Evolutionary conservation across 2,888 invertebrate species (phyloP).

Genomic region (Notodonta ziczac): DNA sequence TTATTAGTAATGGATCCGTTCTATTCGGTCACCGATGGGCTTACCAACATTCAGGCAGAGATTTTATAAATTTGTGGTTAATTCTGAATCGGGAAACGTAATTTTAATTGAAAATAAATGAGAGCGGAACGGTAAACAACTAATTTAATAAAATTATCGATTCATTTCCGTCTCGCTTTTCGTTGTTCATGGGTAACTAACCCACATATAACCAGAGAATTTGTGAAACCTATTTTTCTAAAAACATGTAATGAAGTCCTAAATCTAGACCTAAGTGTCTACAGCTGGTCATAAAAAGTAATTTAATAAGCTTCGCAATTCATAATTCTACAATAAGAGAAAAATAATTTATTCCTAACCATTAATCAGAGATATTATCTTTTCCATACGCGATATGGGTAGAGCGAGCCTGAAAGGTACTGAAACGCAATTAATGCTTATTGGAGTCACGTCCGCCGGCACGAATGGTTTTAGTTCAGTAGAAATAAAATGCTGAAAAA

Average conservation of each 20-base stretch:
- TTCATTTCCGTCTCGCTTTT: no score
- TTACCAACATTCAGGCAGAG: no score
- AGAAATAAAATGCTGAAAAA: conserved; percentile 16
- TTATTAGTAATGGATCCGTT: no score
- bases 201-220: background rate
- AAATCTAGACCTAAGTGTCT: background rate
- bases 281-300: background rate
- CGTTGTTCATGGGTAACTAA: no score
- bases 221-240: background rate
- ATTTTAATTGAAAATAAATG: no score
- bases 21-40: no score
- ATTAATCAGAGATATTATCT: conserved; percentile 54
- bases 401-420: conserved; percentile 38
- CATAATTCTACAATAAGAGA: conserved; percentile 14
- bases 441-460: conserved; percentile 47
- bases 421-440: conserved; percentile 58
- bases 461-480: conserved; percentile 25
- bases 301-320: conserved; percentile 5
- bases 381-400: conserved; percentile 35
- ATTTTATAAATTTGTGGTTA: no score
- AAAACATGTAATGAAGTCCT: background rate
- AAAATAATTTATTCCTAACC: conserved; percentile 32
- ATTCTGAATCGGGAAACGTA: no score
- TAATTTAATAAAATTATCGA: no score
- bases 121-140: no score